Evolutionary conservation across 1,140 invertebrate species (phyloP).

Genomic region (Procambarus clarkii): DNA sequence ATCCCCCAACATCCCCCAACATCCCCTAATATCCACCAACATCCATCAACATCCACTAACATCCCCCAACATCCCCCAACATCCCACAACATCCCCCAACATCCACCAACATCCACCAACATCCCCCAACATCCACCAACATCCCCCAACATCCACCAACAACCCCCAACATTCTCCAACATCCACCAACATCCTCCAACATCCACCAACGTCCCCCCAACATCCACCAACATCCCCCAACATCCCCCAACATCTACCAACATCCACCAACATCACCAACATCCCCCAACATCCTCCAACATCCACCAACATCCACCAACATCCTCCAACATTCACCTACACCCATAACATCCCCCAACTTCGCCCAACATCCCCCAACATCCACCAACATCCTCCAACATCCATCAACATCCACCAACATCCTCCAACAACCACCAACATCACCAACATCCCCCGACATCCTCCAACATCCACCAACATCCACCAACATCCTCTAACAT

Average conservation of each 20-base stretch:
- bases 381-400: not conserved
- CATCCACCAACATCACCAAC: no score
- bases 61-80: not conserved
- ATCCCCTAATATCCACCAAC: not conserved
- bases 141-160: no score
- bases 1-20: not conserved
- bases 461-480: not conserved
- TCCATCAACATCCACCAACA: not conserved
- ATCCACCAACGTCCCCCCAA: no score
- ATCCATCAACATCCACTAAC: not conserved
- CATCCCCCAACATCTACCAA: no score
- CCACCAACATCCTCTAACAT: no score
- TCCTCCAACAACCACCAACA: not conserved
- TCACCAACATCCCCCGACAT: not conserved
- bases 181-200: no score
- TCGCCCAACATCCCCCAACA: not conserved
- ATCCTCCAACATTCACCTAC: not conserved
- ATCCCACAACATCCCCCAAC: no score
- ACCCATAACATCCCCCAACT: not conserved
- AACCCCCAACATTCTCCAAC: no score
- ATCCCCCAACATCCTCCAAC: not conserved
- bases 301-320: not conserved
- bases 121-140: no score
- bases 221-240: no score
- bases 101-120: no score